These are phyloP conservation scores for Tor tambroides DNA, from an alignment of 2,113 vertebrate genomes.

Conservation along the genomic window DNA sequence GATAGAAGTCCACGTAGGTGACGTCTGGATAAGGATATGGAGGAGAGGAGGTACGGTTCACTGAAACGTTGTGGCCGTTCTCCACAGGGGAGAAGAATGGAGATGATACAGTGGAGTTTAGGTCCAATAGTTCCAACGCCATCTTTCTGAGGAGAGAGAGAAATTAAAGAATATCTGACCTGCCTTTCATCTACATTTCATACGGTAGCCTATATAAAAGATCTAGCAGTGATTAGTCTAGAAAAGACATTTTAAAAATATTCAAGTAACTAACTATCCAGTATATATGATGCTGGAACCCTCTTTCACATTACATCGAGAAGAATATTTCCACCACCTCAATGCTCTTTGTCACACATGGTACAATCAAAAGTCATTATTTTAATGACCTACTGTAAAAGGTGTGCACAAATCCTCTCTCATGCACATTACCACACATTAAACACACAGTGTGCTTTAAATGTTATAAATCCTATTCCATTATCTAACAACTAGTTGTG, in stretches of 20 bases:
- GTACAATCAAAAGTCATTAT: not conserved
- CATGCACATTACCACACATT: not conserved
- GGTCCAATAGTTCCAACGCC: conserved; percentile 12
- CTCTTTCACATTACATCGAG: not conserved
- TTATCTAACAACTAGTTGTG: not conserved
- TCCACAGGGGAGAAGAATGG: not conserved
- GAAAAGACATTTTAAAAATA: not conserved
- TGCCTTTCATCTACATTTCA: not conserved
- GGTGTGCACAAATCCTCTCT: not conserved
- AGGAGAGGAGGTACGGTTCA: conserved; percentile 8
- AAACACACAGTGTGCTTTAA: not conserved
- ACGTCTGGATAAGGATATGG: conserved; percentile 70
- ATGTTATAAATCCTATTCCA: not conserved
- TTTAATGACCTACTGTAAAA: not conserved
- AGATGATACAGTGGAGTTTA: conserved; percentile 39
- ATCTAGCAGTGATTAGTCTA: not conserved
- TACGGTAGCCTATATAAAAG: not conserved
- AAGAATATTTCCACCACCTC: not conserved
- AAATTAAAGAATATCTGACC: not conserved
- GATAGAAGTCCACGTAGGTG: conserved; percentile 88
- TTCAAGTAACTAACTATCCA: not conserved
- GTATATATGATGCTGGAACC: not conserved
- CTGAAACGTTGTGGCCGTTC: conserved; percentile 4
- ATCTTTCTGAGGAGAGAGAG: conserved; percentile 37
- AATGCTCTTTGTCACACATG: not conserved